Evolutionary conservation across 2,797 vertebrate species (phyloP).

Genomic region (Crocodylus rhombifer): DNA sequence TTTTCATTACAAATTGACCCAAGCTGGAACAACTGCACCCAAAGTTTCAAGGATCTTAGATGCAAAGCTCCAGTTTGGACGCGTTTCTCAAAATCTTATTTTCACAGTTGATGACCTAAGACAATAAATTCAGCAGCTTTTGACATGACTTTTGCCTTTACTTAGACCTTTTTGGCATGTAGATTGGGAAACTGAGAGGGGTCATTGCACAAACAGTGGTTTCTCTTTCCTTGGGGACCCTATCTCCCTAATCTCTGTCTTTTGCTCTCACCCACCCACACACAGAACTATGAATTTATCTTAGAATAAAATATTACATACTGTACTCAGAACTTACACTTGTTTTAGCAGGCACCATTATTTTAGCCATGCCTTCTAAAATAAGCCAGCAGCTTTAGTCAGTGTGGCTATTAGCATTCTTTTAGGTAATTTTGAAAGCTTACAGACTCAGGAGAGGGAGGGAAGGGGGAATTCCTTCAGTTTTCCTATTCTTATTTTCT

Average conservation of each 20-base stretch:
- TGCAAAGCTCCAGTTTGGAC: not conserved
- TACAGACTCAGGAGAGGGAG: not conserved
- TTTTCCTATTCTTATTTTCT: conserved; percentile 29
- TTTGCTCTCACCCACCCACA: not conserved
- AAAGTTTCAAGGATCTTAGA: not conserved
- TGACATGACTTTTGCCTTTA: not conserved
- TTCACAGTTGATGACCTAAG: not conserved
- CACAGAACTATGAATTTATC: not conserved
- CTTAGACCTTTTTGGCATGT: not conserved
- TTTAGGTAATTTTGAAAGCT: not conserved
- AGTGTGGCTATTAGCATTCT: not conserved
- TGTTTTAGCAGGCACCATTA: not conserved
- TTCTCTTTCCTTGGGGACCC: not conserved
- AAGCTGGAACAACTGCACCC: not conserved
- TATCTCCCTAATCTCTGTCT: not conserved
- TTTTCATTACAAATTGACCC: not conserved
- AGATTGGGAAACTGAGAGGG: not conserved
- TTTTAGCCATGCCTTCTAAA: not conserved
- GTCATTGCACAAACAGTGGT: not conserved
- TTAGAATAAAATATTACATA: not conserved
- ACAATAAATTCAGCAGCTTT: not conserved
- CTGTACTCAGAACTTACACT: not conserved
- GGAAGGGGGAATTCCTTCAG: not conserved
- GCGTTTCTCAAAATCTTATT: not conserved
- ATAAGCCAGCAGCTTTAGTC: not conserved